Evolutionary conservation across 2,888 invertebrate species (phyloP).

Genomic region (Agriopis aurantiaria): DNA sequence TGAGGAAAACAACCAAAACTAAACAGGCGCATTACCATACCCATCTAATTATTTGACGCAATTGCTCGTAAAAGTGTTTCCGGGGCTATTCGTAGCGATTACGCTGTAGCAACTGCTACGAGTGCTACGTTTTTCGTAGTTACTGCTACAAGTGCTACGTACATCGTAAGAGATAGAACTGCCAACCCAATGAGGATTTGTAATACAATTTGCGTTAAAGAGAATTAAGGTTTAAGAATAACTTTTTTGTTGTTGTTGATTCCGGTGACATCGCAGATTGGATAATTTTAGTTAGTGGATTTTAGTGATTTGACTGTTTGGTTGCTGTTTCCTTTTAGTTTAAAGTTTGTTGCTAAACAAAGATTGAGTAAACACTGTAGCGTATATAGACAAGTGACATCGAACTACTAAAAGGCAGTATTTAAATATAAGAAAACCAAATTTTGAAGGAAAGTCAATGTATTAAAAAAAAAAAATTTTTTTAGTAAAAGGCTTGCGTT

Average conservation of each 20-base stretch:
- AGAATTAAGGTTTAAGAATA: constrained; percentile 35
- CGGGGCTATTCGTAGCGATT: constrained; percentile 30
- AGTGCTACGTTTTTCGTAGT: constrained; percentile 13
- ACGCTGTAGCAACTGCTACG: constrained; percentile 20
- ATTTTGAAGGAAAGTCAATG: too few species aligned
- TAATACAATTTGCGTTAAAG: constrained; percentile 41
- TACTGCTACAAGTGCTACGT: constrained; percentile 24
- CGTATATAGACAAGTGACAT: too few species aligned
- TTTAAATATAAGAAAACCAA: too few species aligned
- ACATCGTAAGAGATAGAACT: constrained; percentile 27
- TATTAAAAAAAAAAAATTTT: too few species aligned
- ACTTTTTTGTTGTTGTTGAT: constrained; percentile 22
- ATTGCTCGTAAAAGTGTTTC: constrained; percentile 39
- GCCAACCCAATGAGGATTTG: constrained; percentile 32
- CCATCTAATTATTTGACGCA: constrained; percentile 36
- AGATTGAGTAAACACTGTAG: too few species aligned
- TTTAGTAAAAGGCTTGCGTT: too few species aligned
- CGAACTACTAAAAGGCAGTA: too few species aligned
- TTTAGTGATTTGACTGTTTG: background rate
- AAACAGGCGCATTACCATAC: constrained; percentile 31
- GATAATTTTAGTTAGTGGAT: constrained; percentile 7
- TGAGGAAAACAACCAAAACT: constrained; percentile 24
- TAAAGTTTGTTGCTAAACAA: too few species aligned
- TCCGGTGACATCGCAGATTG: constrained; percentile 12
- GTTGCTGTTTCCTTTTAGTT: background rate